Evolutionary conservation across 2,797 vertebrate species (phyloP), one percentile per base, ranked within the genome.

Genomic region (Neopelma chrysocephalum): DNA sequence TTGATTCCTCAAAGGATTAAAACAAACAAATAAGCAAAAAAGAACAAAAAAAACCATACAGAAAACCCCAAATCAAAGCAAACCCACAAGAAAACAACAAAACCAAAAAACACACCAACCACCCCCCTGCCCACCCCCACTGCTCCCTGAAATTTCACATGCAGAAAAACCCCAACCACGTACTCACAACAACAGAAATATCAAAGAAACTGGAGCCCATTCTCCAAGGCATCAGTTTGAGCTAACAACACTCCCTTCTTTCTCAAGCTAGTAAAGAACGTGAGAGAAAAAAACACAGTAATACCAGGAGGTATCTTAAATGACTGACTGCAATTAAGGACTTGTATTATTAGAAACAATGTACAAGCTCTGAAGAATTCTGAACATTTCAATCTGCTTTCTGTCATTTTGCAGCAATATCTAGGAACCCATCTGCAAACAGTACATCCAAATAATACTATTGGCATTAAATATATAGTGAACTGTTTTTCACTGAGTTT

Each of bases 41-140:
- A 51, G 9, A 51, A 51, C 14, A 10, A 11, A 51, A 64, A 40
- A 2, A 40, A 40, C 6, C 26, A 15, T 47, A 45, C 15, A 40
- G 13, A 61, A 61, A 29, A 9, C 15, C 20, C 42, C 12, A 29
- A 61, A 65, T 3, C 31, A 65, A 65, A 65, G 23, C 31, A 57
- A 21, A 15, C 1, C 1, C 4, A 29, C 32, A 9, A 43, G 27
- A 83, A 14, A 64, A n/a, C 54, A 23, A 48, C 16, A 16, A 26
- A 36, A 26, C 21, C 19, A 22, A 51, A 45, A 38, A 2, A 3
- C n/a, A 25, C 13, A 47, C 11, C 26, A 48, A 3, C 9, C 4
- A 6, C 1, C 3, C 3, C 5, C 4, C 4, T 4, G 4, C 3
- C 17, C 1, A 40, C 40, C 1, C 16, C 7, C 27, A 31, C 13